Percentiles rank a stretch among this genome's conserved stretches.
Conservation (phyloP, 2,888 invertebrate genomes). For the Sclerodermus sp. region DNA sequence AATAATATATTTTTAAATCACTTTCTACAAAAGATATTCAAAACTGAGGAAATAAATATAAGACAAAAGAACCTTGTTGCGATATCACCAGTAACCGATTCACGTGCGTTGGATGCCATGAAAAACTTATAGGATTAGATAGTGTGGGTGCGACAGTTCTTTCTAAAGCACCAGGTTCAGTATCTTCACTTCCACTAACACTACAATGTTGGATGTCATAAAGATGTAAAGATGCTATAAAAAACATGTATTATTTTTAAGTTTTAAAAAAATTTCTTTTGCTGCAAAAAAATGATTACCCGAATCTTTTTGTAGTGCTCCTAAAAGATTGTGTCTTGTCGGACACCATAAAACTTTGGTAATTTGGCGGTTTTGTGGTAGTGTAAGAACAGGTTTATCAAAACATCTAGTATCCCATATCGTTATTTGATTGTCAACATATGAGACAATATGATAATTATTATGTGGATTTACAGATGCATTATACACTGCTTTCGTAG, state of each 20-base stretch:
- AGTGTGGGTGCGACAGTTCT: slow-evolving; percentile 62
- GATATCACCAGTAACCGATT: slow-evolving; percentile 73
- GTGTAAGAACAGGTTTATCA: slow-evolving; percentile 77
- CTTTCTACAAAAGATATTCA: too few species aligned
- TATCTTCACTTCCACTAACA: slow-evolving; percentile 70
- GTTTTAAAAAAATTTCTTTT: not conserved
- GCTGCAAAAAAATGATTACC: slow-evolving; percentile 27
- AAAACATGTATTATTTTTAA: not conserved
- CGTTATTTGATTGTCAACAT: slow-evolving; percentile 76
- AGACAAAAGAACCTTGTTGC: slow-evolving; percentile 41
- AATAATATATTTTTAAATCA: not conserved
- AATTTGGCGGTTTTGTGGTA: slow-evolving; percentile 71
- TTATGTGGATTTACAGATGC: slow-evolving; percentile 77
- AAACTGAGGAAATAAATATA: too few species aligned
- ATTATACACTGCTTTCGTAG: slow-evolving; percentile 83
- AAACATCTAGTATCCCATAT: slow-evolving; percentile 89
- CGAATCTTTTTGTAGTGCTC: slow-evolving; percentile 77
- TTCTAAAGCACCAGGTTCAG: slow-evolving; percentile 77
- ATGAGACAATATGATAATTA: slow-evolving; percentile 81
- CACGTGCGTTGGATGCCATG: slow-evolving; percentile 85
- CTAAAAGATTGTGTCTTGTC: slow-evolving; percentile 79
- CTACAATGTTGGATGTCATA: slow-evolving; percentile 79
- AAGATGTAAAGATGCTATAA: slow-evolving; percentile 66
- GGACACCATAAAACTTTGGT: slow-evolving; percentile 86
- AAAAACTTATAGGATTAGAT: slow-evolving; percentile 67